Conservation (phyloP, 2,797 vertebrate species). For the Neosalanx taihuensis region DNA sequence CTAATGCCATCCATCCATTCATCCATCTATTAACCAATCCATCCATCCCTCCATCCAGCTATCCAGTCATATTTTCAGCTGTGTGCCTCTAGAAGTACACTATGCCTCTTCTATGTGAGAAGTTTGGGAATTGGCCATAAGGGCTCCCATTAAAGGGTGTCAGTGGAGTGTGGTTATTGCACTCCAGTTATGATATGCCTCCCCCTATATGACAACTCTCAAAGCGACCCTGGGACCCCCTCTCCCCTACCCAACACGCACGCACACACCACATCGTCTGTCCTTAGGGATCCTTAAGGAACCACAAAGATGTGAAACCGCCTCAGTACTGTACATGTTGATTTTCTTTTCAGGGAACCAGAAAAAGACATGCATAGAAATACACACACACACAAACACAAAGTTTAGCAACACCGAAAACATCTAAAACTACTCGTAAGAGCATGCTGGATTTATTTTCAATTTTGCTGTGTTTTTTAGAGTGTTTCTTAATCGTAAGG, state of each 20-base stretch:
- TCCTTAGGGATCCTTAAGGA: slow-evolving; percentile 20
- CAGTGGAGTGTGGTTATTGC: slow-evolving; percentile 59
- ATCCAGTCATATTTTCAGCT: slow-evolving; percentile 24
- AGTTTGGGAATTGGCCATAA: slow-evolving; percentile 57
- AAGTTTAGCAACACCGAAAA: neutral
- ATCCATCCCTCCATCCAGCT: slow-evolving; percentile 44
- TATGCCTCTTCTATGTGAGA: slow-evolving; percentile 44
- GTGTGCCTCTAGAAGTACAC: neutral
- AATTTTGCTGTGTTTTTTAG: neutral
- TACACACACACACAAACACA: slow-evolving; percentile 4
- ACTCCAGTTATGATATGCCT: slow-evolving; percentile 53
- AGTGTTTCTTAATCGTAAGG: neutral
- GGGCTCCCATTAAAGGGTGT: slow-evolving; percentile 64
- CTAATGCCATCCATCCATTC: slow-evolving; percentile 43
- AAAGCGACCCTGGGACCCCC: slow-evolving; percentile 28
- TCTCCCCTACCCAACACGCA: neutral
- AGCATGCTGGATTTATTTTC: neutral
- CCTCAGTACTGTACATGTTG: slow-evolving; percentile 6
- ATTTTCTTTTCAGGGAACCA: slow-evolving; percentile 35
- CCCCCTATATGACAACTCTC: slow-evolving; percentile 44
- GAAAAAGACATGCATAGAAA: slow-evolving; percentile 9
- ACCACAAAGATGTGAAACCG: slow-evolving; percentile 37
- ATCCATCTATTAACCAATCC: slow-evolving; percentile 18
- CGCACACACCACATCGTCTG: neutral
- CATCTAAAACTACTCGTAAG: neutral